Conservation (phyloP, 2,888 invertebrate genomes). For the Trachelus iudaicus region DNA sequence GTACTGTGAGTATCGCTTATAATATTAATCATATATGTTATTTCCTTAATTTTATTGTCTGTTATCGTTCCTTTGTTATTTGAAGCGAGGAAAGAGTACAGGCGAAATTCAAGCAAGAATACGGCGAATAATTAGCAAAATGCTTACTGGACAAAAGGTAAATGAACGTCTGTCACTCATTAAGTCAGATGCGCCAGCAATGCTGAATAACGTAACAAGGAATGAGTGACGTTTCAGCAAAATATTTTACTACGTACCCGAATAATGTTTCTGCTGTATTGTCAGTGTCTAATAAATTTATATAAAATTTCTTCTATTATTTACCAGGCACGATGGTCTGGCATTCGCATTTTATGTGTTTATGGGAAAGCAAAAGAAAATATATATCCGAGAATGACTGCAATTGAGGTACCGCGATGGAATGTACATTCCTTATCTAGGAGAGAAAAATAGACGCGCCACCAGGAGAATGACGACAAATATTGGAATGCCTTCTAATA, state of each 20-base stretch:
- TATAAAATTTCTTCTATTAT: neutral
- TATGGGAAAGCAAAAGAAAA: neutral
- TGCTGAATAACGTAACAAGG: neutral
- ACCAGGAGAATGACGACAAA: neutral
- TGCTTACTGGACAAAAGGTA: neutral
- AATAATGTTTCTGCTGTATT: neutral
- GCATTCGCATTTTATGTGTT: neutral
- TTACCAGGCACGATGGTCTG: neutral
- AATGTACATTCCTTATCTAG: neutral
- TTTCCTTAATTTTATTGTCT: neutral
- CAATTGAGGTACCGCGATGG: neutral
- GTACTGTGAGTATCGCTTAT: neutral
- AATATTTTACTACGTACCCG: neutral
- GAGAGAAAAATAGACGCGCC: neutral
- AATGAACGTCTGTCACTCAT: neutral
- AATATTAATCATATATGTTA: neutral
- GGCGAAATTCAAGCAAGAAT: neutral
- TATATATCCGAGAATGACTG: neutral
- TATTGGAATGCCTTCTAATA: neutral
- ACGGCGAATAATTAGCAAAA: neutral
- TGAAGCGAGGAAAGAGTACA: neutral
- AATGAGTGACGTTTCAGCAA: neutral
- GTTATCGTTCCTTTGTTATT: neutral
- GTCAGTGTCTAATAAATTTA: neutral
- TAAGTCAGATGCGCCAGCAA: neutral